Conservation (phyloP, 2,797 vertebrate genomes). For the Crocodylus rhombifer region DNA sequence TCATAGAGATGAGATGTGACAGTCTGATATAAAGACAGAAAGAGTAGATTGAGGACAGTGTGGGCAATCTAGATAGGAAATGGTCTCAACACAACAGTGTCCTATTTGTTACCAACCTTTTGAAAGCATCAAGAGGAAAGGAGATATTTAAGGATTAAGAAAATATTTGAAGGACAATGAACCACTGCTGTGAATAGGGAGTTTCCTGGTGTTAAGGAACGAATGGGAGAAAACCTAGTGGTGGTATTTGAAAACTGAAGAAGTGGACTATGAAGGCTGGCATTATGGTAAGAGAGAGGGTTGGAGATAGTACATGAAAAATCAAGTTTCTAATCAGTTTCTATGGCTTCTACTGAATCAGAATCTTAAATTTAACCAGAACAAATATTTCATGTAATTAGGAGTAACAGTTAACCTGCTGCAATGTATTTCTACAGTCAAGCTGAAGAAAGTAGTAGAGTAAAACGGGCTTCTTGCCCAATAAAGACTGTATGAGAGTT, state of each 20-base stretch:
- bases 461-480: not conserved
- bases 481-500: not conserved
- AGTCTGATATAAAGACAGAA: not conserved
- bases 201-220: not conserved
- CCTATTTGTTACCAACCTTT: not conserved
- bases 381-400: not conserved
- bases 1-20: not conserved
- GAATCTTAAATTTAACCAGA: not conserved
- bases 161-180: not conserved
- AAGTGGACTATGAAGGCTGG: not conserved
- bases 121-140: not conserved
- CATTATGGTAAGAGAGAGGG: not conserved
- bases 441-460: not conserved
- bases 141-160: not conserved
- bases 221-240: not conserved
- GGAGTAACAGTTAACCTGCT: not conserved
- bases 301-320: not conserved
- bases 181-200: not conserved
- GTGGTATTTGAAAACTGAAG: not conserved
- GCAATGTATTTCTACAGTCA: not conserved
- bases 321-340: conserved; percentile 29
- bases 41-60: not conserved
- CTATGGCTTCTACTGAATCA: conserved; percentile 3
- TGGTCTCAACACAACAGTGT: accelerated
- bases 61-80: not conserved